Percentiles rank a stretch among this genome's conserved stretches.
These are phyloP conservation scores for Gymnodraco acuticeps DNA, from an alignment of 2,797 vertebrate species.

Conservation along the genomic window DNA sequence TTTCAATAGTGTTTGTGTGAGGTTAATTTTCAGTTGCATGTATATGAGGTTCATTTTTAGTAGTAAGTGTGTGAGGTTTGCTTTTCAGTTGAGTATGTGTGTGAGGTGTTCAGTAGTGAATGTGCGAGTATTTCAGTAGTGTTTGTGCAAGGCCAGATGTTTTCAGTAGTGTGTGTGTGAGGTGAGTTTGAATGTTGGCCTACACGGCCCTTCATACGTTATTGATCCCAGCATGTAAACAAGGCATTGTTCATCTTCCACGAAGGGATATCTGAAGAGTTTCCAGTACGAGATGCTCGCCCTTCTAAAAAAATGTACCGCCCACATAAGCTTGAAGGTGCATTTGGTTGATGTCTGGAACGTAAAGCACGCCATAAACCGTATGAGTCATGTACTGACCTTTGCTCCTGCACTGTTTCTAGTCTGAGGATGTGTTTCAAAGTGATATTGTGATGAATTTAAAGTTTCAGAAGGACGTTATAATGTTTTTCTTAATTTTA, in stretches of 20 bases:
- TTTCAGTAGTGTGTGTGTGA: too few species aligned
- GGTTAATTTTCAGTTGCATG: too few species aligned
- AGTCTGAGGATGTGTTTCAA: neutral
- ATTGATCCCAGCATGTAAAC: too few species aligned
- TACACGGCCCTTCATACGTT: too few species aligned
- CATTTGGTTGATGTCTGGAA: conserved; percentile 9
- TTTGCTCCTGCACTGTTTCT: neutral
- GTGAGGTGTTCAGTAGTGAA: too few species aligned
- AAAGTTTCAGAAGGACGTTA: conserved; percentile 25
- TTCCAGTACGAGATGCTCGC: conserved; percentile 13
- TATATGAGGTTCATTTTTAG: too few species aligned
- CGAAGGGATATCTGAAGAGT: conserved; percentile 20
- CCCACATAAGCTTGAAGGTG: conserved; percentile 58
- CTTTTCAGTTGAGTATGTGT: too few species aligned
- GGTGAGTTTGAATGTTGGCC: too few species aligned
- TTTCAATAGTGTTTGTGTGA: too few species aligned
- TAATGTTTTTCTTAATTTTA: neutral
- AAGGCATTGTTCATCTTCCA: conserved; percentile 14
- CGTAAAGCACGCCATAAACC: conserved; percentile 23
- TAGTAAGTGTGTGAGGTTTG: too few species aligned
- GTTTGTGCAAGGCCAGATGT: too few species aligned
- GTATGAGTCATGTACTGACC: conserved; percentile 36
- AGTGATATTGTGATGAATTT: conserved; percentile 2
- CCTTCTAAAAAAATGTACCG: conserved; percentile 37
- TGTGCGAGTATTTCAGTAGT: too few species aligned